A percentile compares a stretch with the other conserved stretches of the same genome.
phyloP scores from a whole-genome alignment of 2,888 invertebrate genomes.

The Ommatoiulus sabulosus region DNA sequence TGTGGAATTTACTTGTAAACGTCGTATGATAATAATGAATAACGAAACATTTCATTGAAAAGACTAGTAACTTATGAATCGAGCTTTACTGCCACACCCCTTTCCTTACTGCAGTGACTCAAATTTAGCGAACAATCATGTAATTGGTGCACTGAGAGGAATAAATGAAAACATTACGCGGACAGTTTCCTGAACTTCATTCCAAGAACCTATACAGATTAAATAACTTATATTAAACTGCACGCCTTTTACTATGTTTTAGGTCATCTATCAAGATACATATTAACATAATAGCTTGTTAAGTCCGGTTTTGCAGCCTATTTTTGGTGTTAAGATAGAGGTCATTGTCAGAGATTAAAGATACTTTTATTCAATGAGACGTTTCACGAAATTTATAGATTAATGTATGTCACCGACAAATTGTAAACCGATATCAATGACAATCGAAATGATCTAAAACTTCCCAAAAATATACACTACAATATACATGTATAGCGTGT shows the following conservation, averaged over 20 bases:
- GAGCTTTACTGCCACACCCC: neutral
- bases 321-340: neutral
- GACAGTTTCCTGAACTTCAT: neutral
- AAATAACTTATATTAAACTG: too few species aligned
- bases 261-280: neutral
- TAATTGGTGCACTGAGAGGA: neutral
- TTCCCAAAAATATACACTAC: too few species aligned
- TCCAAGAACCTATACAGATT: neutral
- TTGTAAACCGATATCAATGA: too few species aligned
- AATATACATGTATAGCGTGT: too few species aligned
- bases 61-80: neutral
- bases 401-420: too few species aligned
- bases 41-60: neutral
- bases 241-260: neutral
- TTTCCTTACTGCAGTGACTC: neutral
- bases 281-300: neutral
- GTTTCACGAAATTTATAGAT: too few species aligned
- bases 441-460: too few species aligned
- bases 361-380: too few species aligned
- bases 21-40: neutral
- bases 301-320: neutral
- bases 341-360: too few species aligned
- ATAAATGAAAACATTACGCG: neutral
- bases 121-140: neutral
- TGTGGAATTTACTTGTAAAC: neutral